Evolutionary conservation across 2,113 vertebrate genomes (phyloP).

Genomic region (Poeciliopsis occidentalis): DNA sequence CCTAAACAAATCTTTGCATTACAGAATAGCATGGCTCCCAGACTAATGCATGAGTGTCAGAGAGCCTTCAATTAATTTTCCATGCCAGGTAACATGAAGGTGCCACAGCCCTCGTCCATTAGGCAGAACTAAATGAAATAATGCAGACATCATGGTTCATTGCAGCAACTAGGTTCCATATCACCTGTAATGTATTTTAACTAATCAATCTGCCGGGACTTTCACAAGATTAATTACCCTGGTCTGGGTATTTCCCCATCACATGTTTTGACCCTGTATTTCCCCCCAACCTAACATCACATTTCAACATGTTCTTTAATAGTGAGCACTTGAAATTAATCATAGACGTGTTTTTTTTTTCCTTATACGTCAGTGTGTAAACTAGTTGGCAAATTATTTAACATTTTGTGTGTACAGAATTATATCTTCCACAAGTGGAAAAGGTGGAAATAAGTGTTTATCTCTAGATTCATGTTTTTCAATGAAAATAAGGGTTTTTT

Average conservation of each 20-base stretch:
- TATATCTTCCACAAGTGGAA: no score
- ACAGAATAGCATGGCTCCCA: constrained; percentile 50
- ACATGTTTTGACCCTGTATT: constrained; percentile 12
- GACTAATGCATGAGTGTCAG: constrained; percentile 61
- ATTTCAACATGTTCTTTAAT: constrained; percentile 11
- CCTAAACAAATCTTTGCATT: background rate
- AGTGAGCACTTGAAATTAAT: constrained; percentile 14
- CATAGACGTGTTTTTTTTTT: background rate
- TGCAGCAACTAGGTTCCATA: constrained; percentile 68
- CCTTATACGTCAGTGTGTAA: background rate
- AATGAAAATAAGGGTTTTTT: no score
- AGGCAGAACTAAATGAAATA: constrained; percentile 73
- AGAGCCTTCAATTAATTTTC: constrained; percentile 71
- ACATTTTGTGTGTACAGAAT: no score
- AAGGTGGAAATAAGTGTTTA: no score
- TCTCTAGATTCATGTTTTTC: no score
- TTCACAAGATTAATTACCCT: constrained; percentile 64
- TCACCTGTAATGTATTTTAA: constrained; percentile 72
- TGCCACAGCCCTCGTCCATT: constrained; percentile 56
- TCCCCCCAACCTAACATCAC: background rate
- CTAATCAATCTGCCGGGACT: constrained; percentile 70
- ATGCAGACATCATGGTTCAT: constrained; percentile 67
- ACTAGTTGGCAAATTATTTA: no score
- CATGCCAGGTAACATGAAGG: constrained; percentile 58
- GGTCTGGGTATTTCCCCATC: constrained; percentile 24